Evolutionary conservation across 1,140 invertebrate genomes (phyloP).

Genomic region (Tetramorium simillimum): DNA sequence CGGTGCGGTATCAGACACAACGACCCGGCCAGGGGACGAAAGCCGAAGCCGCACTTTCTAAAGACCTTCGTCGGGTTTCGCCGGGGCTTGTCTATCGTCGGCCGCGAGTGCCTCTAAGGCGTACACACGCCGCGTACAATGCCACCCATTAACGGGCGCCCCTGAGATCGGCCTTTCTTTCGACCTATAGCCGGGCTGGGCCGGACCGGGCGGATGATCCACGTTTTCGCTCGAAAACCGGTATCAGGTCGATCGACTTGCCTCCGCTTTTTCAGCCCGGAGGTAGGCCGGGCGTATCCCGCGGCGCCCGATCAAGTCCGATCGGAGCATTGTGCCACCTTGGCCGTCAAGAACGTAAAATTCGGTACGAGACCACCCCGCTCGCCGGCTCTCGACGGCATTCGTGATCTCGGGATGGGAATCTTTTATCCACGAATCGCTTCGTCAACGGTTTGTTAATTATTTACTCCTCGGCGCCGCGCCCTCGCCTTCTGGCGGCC

Average conservation of each 20-base stretch:
- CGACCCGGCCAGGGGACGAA: conserved; percentile 75
- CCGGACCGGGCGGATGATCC: conserved; percentile 18
- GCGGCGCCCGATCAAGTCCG: neutral
- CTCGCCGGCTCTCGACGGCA: neutral
- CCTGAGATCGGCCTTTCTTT: conserved; percentile 47
- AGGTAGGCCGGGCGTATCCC: neutral
- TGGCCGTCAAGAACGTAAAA: neutral
- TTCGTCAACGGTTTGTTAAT: neutral
- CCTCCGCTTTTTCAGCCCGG: conserved; percentile 9
- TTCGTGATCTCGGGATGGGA: neutral
- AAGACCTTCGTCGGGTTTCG: conserved; percentile 81
- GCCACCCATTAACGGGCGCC: conserved; percentile 14
- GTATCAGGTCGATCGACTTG: conserved; percentile 16
- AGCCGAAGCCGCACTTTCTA: conserved; percentile 82
- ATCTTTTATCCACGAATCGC: neutral
- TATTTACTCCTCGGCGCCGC: neutral
- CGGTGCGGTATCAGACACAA: conserved; percentile 78
- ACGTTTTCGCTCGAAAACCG: conserved; percentile 51
- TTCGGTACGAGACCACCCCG: neutral
- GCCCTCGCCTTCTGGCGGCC: neutral
- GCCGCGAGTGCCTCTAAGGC: neutral
- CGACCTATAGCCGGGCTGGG: neutral
- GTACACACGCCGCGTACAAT: conserved; percentile 20
- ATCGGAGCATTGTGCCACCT: neutral
- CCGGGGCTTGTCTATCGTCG: conserved; percentile 69